These are phyloP conservation scores for Lutra lutra DNA, from an alignment of 2,797 vertebrate genomes.

Conservation along the genomic window DNA sequence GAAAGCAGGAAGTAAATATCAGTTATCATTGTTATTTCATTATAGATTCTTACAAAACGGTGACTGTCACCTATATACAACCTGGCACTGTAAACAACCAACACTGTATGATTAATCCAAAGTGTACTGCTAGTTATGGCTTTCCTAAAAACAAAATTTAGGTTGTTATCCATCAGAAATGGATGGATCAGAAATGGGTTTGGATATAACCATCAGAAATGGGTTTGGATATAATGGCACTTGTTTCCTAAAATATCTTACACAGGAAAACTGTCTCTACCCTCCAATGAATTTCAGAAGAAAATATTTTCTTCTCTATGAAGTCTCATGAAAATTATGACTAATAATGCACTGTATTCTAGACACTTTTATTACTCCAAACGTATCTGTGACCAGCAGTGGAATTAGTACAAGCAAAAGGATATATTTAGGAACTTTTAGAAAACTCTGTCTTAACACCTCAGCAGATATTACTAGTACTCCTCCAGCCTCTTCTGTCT, in stretches of 20 bases:
- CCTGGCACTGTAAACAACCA: not conserved
- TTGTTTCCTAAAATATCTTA: not conserved
- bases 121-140: not conserved
- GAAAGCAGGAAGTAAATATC: not conserved
- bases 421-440: not conserved
- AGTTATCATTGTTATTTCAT: not conserved
- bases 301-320: not conserved
- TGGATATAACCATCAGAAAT: not conserved
- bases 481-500: not conserved
- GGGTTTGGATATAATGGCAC: not conserved
- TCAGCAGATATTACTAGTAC: not conserved
- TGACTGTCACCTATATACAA: not conserved
- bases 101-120: not conserved
- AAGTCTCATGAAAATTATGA: not conserved
- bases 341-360: not conserved
- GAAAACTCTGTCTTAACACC: not conserved
- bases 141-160: constrained; percentile 22
- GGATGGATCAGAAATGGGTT: not conserved
- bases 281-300: not conserved
- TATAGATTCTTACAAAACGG: not conserved
- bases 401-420: not conserved
- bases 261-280: not conserved
- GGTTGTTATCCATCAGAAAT: not conserved
- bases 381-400: not conserved
- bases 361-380: not conserved